These are phyloP conservation scores for Bombus waltoni DNA, from an alignment of 1,140 invertebrate genomes.

Conservation along the genomic window DNA sequence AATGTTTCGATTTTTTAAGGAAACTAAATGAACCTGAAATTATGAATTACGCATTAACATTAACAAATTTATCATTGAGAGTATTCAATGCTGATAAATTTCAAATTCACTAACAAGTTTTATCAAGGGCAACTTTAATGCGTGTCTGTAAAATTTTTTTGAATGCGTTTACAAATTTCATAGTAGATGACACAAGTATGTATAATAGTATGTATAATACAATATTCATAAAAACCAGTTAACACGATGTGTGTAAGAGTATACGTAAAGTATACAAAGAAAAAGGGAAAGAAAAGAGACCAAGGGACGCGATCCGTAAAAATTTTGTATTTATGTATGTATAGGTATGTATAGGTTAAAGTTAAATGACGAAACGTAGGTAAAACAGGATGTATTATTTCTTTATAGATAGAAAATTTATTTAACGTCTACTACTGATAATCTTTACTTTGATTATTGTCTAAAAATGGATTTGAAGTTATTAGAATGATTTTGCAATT, in stretches of 20 bases:
- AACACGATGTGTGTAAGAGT: neutral
- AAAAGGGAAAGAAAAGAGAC: neutral
- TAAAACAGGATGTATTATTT: neutral
- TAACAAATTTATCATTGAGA: neutral
- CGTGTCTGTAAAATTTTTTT: neutral
- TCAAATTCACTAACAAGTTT: too few species aligned
- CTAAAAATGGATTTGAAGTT: neutral
- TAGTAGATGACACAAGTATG: neutral
- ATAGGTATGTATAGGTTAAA: neutral
- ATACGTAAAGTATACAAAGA: too few species aligned
- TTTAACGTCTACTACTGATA: neutral
- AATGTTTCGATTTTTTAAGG: neutral
- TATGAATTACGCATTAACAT: neutral
- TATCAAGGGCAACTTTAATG: neutral
- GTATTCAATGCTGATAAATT: neutral
- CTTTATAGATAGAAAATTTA: neutral
- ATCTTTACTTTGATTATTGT: neutral
- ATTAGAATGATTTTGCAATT: too few species aligned
- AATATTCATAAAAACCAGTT: neutral
- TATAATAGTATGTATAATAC: neutral
- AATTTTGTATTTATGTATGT: neutral
- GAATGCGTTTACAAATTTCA: neutral
- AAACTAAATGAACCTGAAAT: neutral
- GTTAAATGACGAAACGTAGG: neutral
- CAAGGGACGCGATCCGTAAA: neutral